Evolutionary conservation across 2,113 vertebrate genomes (phyloP).

Genomic region (Parus major): DNA sequence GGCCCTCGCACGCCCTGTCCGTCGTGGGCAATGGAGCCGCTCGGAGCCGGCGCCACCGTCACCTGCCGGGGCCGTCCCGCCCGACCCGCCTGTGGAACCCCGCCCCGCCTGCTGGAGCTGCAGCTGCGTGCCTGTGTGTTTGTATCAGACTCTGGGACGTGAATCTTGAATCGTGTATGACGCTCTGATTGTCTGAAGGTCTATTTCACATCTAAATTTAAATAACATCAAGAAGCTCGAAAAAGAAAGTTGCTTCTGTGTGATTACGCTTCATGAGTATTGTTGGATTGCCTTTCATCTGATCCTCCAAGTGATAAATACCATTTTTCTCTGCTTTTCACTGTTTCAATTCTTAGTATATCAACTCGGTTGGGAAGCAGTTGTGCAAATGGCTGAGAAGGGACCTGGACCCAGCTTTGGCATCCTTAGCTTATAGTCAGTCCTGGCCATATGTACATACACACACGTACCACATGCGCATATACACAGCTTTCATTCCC

Average conservation of each 20-base stretch:
- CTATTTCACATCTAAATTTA: background rate
- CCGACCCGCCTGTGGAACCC: background rate
- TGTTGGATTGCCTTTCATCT: background rate
- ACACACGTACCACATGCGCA: accelerated
- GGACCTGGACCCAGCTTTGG: accelerated
- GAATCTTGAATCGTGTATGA: background rate
- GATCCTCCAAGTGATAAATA: background rate
- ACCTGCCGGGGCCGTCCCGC: background rate
- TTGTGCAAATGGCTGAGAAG: background rate
- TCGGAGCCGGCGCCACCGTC: background rate
- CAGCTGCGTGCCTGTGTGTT: accelerated
- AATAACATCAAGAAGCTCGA: background rate
- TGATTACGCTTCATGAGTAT: accelerated
- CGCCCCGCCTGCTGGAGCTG: background rate
- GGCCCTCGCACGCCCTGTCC: background rate
- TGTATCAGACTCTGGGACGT: background rate
- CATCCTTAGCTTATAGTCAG: too few relatives aligned
- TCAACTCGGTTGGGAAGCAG: background rate
- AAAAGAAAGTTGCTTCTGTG: background rate
- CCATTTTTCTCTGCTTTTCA: background rate
- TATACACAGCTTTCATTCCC: background rate
- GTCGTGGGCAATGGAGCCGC: background rate
- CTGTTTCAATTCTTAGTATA: background rate
- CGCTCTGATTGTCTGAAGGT: background rate
- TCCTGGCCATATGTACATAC: accelerated